Percentiles rank a stretch among this genome's conserved stretches.
Evolutionary conservation across 2,797 vertebrate species (phyloP).

Genomic region (Telmatherina bonti): DNA sequence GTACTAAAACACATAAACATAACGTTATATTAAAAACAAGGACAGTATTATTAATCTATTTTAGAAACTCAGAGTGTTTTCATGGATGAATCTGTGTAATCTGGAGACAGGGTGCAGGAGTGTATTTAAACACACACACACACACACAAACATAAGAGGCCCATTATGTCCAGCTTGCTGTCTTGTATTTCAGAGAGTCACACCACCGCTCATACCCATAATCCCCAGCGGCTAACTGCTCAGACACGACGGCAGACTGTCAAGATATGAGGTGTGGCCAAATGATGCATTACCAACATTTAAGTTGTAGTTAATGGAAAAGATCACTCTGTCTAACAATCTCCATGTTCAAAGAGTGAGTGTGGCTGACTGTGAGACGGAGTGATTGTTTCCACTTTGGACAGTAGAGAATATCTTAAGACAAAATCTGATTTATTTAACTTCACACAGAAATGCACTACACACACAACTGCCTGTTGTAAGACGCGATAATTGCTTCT

Average conservation of each 20-base stretch:
- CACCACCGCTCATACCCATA: conserved; percentile 60
- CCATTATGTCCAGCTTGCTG: conserved; percentile 37
- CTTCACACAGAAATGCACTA: conserved; percentile 23
- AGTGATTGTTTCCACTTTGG: not conserved
- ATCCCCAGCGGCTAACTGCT: conserved; percentile 54
- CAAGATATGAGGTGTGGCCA: conserved; percentile 49
- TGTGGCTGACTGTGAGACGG: not conserved
- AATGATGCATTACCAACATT: conserved; percentile 35
- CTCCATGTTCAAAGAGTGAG: not conserved
- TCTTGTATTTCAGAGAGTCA: conserved; percentile 64
- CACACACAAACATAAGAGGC: conserved; percentile 24
- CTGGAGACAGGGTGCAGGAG: conserved; percentile 13
- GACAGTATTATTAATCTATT: not conserved
- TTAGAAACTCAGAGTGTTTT: conserved; percentile 25
- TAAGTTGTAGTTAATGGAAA: conserved; percentile 33
- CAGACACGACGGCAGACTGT: conserved; percentile 58
- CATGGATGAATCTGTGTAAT: conserved; percentile 29
- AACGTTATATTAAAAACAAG: conserved; percentile 18
- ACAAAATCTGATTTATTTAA: conserved; percentile 15
- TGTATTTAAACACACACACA: conserved; percentile 5
- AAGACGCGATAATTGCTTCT: conserved; percentile 66
- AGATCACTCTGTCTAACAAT: conserved; percentile 8
- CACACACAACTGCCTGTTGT: conserved; percentile 17
- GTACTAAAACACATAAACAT: not conserved
- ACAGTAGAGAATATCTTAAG: conserved; percentile 4